Evolutionary conservation across 1,140 invertebrate genomes (phyloP), one percentile per base, ranked within the genome.

Genomic region (Popillia japonica): DNA sequence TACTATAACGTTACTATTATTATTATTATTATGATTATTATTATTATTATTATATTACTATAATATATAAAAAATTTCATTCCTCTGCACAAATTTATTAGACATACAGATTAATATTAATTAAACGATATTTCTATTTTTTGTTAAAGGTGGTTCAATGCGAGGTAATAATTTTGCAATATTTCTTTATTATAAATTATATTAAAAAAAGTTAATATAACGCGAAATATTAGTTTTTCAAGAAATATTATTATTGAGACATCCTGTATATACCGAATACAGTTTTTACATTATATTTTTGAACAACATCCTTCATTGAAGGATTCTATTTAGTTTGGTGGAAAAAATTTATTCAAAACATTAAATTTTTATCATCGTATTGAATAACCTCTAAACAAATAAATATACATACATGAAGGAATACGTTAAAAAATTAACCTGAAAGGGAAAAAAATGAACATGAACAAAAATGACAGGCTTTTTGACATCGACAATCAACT

Each of bases 401-500:
- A 34, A 34, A 34, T n/a, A n/a, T n/a, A 34, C 2, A 34, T 2
- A 34, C 27, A 34, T 34, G 27, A 34, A 55, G 11, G 9, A 68
- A 27, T 9, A 68, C 61, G 8, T 11, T 11, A 27, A 68, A 9
- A 68, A 68, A 68, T 34, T 14, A 48, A 48, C n/a, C n/a, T n/a
- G 10, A 64, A 64, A 59, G 22, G 7, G 23, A 64, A 64, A 64
- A 22, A 64, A 17, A 23, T 8, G 17, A 20, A 64, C 10, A 61
- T 22, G 4, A 9, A 22, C 17, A 68, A 11, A 68, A 68, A 64
- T 20, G 22, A 17, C 48, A 40, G 41, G 59, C 77, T 78, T 40
- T 78, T 72, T 72, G 61, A 78, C 40, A 72, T 72, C 20, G 59
- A 68, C 59, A 68, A 78, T 74, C 72, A 74, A 55, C 59, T 64